Evolutionary conservation across 2,797 vertebrate species (phyloP).

Genomic region (Poliocrania exsul): DNA sequence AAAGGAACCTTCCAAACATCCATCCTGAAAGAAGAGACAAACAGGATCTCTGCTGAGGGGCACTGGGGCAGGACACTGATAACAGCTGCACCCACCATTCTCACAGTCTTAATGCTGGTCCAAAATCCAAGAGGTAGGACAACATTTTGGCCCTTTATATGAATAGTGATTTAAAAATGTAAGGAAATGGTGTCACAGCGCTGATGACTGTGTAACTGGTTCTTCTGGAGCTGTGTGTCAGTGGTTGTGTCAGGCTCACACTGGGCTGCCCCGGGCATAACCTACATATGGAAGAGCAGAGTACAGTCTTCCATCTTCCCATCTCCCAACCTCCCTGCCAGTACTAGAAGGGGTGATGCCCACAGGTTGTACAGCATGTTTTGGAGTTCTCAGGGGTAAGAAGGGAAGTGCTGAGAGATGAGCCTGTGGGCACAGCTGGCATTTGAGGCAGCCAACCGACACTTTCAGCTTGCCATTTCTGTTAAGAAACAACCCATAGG

Average conservation of each 20-base stretch:
- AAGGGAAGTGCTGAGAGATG: background rate
- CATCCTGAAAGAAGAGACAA: background rate
- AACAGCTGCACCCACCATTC: background rate
- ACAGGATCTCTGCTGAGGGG: fast-evolving
- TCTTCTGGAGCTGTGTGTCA: background rate
- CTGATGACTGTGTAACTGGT: background rate
- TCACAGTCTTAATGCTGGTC: background rate
- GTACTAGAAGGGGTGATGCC: background rate
- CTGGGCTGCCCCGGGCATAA: background rate
- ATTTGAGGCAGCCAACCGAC: background rate
- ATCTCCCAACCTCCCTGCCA: background rate
- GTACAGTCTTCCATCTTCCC: fast-evolving
- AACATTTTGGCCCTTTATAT: background rate
- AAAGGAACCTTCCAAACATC: background rate
- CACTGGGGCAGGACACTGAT: background rate
- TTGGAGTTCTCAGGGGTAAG: background rate
- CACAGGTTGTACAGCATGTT: background rate
- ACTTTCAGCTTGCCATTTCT: background rate
- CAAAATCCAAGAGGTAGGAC: background rate
- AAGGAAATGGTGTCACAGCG: background rate
- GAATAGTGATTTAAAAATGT: background rate
- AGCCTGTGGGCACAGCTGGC: background rate
- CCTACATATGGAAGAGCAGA: background rate
- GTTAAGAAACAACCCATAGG: background rate
- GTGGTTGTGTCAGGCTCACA: fast-evolving